phyloP scores from a whole-genome alignment of 2,888 invertebrate genomes.

The Acrobasis repandana region DNA sequence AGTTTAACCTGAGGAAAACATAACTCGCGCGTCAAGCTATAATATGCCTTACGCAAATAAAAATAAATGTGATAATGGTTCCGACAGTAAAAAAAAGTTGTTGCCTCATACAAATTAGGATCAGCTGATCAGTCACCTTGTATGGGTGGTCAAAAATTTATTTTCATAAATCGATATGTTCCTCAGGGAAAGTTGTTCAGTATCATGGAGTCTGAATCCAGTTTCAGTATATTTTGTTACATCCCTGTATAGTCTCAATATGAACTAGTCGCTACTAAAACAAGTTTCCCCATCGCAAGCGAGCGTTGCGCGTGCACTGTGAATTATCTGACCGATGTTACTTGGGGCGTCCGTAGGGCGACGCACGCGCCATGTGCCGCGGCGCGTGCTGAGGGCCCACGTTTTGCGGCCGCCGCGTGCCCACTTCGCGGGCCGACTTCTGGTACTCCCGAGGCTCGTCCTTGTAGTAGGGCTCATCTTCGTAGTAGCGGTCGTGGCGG shows the following conservation, averaged over 20 bases:
- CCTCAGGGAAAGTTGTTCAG: no score
- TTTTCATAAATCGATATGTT: no score
- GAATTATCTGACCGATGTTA: slow-evolving; percentile 32
- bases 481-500: slow-evolving; percentile 68
- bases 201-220: no score
- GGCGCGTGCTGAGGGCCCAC: slow-evolving; percentile 39
- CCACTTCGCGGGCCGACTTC: slow-evolving; percentile 62
- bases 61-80: no score
- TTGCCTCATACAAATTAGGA: no score
- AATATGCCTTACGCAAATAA: no score
- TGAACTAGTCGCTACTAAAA: not conserved
- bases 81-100: no score
- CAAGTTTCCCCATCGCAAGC: not conserved
- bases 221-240: no score
- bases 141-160: no score
- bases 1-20: no score
- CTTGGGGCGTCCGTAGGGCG: slow-evolving; percentile 73
- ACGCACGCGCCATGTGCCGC: slow-evolving; percentile 50
- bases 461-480: slow-evolving; percentile 67
- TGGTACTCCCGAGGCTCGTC: slow-evolving; percentile 65
- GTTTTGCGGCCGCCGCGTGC: slow-evolving; percentile 56
- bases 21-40: no score
- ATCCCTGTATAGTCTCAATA: not conserved
- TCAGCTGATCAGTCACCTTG: no score
- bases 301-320: slow-evolving; percentile 1